Evolutionary conservation across 2,888 invertebrate species (phyloP).

Genomic region (Leucozona laternaria): DNA sequence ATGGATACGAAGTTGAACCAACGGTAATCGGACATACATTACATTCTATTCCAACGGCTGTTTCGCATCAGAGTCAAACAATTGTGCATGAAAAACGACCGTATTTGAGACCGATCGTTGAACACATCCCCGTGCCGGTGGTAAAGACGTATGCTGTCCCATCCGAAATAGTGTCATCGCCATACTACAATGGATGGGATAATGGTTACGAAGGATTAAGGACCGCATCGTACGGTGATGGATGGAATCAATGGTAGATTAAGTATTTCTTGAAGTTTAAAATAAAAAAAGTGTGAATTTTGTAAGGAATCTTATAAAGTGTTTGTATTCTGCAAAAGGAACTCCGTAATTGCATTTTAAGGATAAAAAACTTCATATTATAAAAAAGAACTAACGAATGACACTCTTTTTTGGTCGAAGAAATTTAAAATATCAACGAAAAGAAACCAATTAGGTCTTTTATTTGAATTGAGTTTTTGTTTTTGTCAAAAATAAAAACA

Average conservation of each 20-base stretch:
- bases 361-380: no score
- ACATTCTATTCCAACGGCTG: constrained; percentile 79
- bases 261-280: not conserved
- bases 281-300: constrained; percentile 1
- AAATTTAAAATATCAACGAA: no score
- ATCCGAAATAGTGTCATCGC: constrained; percentile 49
- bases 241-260: constrained; percentile 75
- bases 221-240: constrained; percentile 70
- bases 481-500: no score
- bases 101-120: constrained; percentile 80
- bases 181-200: constrained; percentile 59
- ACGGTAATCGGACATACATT: constrained; percentile 80
- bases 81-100: constrained; percentile 82
- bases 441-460: no score
- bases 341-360: not conserved
- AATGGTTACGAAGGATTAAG: constrained; percentile 53
- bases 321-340: not conserved
- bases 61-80: constrained; percentile 82
- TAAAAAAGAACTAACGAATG: no score
- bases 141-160: constrained; percentile 77
- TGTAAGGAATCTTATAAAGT: not conserved
- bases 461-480: no score
- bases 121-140: constrained; percentile 79
- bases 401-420: no score
- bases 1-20: constrained; percentile 79